These are phyloP conservation scores for Amblyjoppa proteus DNA, from an alignment of 2,888 invertebrate genomes.

Conservation along the genomic window DNA sequence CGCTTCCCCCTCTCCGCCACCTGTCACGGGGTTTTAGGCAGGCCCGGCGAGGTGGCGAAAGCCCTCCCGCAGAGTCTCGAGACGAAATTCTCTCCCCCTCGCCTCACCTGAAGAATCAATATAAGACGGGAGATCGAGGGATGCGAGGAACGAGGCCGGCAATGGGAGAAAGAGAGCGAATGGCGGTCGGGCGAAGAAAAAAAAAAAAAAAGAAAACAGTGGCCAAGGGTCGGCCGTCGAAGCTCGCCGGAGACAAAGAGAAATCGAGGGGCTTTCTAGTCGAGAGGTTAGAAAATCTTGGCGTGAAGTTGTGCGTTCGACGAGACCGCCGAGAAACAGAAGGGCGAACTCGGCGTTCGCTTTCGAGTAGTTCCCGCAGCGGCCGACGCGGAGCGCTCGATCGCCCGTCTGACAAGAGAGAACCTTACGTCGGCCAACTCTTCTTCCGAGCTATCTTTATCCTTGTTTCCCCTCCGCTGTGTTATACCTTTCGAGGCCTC, in stretches of 20 bases:
- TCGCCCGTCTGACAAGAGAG: conserved; percentile 30
- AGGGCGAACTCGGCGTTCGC: conserved; percentile 24
- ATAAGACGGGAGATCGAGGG: conserved; percentile 13
- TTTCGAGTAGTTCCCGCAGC: conserved; percentile 35
- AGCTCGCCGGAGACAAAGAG: background rate
- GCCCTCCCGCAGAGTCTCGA: conserved; percentile 26
- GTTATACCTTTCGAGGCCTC: conserved; percentile 2
- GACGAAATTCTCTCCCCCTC: conserved; percentile 11
- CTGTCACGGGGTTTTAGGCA: conserved; percentile 21
- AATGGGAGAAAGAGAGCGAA: conserved; percentile 2
- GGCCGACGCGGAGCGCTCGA: conserved; percentile 37
- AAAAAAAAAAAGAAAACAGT: background rate
- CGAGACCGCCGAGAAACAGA: background rate
- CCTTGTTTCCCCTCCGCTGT: conserved; percentile 10
- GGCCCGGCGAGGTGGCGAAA: conserved; percentile 7
- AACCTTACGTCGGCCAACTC: background rate
- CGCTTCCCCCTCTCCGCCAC: background rate
- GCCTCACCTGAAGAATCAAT: conserved; percentile 65
- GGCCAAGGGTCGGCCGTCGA: background rate
- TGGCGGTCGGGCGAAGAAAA: background rate
- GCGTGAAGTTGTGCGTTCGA: background rate
- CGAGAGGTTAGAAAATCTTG: conserved; percentile 13
- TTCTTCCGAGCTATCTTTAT: conserved; percentile 3
- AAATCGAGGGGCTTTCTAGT: background rate
- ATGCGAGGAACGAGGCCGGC: background rate